phyloP scores from a whole-genome alignment of 2,113 vertebrate genomes.

The Neolamprologus caudopunctatus region DNA sequence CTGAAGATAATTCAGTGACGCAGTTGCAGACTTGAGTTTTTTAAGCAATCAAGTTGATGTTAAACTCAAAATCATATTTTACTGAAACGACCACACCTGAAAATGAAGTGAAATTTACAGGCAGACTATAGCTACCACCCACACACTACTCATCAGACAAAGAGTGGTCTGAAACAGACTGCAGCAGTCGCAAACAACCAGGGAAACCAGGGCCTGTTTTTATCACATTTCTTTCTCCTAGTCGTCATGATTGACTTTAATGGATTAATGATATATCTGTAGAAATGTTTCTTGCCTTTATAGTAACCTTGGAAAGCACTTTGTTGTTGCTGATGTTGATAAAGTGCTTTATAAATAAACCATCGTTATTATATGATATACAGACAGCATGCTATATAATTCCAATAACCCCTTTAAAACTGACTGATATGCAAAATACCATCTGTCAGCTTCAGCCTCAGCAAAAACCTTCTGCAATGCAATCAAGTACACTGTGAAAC shows the following conservation, averaged over 20 bases:
- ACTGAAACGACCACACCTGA: neutral
- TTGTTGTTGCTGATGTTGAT: neutral
- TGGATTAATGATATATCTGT: neutral
- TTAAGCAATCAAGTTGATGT: neutral
- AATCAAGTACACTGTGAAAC: neutral
- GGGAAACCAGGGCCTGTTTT: neutral
- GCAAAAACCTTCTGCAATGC: neutral
- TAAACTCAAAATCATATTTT: neutral
- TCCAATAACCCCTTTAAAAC: neutral
- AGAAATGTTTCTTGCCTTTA: neutral
- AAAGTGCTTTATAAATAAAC: neutral
- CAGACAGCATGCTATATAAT: neutral
- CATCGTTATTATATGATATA: neutral
- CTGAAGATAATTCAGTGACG: neutral
- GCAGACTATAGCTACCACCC: neutral
- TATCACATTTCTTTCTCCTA: neutral
- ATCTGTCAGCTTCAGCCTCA: neutral
- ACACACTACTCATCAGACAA: neutral
- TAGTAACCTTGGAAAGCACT: neutral
- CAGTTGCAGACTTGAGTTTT: neutral
- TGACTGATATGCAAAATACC: neutral
- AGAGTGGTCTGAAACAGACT: neutral
- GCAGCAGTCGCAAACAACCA: neutral
- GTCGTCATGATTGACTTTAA: neutral
- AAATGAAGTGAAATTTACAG: neutral